Base-by-base conservation (phyloP, 1,140 invertebrate genomes). In the Meloidogyne exigua region DNA sequence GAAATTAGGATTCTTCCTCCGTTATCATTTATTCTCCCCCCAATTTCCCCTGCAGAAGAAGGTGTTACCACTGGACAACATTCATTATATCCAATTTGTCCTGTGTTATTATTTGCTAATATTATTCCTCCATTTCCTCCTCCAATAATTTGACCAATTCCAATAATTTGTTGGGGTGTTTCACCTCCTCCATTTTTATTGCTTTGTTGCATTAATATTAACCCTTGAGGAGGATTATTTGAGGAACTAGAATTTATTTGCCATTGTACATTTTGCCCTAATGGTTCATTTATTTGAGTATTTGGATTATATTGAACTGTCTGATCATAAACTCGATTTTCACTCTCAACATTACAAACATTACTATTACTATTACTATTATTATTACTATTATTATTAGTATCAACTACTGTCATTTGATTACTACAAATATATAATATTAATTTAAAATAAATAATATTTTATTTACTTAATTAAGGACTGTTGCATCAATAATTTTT, bases 401-500 rank as follows among this genome's bases (percentile, higher is more conserved):
- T 26, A 70, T 42, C 39, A 44, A 57, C 18, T 39, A 57, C 13
- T 57, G 49, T 57, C n/a, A 57, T 57, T 57, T 57, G 49, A 57
- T 57, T 57, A 57, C 49, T 57, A 57, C 49, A 57, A 57, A n/a
- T 57, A 57, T n/a, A n/a, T n/a, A 2, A 5, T 49, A 18, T 49
- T 49, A 18, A 49, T 49, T 18, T 32, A 49, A 49, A 49, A 49
- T 49, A 49, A 44, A 15, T 18, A 49, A 18, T 18, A 49, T 49
- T 3, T 49, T n/a, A n/a, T n/a, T n/a, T 32, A 73, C 71, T 73
- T 73, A 15, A 73, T n/a, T 36, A 73, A 23, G 13, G 49, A 36
- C 10, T 73, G 71, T 13, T 73, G 71, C 42, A 65, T 65, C 23
- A 73, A 32, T 36, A 73, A 28, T 63, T 73, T 73, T 65, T 73